A percentile compares a stretch with the other conserved stretches of the same genome.
These are phyloP conservation scores for Hassar affinis DNA, from an alignment of 2,113 vertebrate genomes.

Conservation along the genomic window DNA sequence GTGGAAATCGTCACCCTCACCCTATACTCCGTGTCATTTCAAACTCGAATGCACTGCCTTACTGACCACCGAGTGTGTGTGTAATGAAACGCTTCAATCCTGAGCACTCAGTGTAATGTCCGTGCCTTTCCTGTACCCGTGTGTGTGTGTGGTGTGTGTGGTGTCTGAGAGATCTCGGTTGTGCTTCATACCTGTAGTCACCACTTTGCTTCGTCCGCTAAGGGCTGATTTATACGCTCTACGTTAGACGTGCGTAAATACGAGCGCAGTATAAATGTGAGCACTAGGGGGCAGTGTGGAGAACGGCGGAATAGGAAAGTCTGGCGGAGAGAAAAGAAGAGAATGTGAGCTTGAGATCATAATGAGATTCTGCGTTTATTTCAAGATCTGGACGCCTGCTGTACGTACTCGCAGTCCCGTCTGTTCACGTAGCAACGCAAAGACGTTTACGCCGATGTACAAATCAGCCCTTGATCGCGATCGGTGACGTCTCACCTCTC, in stretches of 20 bases:
- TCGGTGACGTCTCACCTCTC: no score
- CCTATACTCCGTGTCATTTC: constrained; percentile 5
- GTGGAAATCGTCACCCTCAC: constrained; percentile 15
- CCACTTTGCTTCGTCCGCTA: background rate
- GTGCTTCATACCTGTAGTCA: background rate
- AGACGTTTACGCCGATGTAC: no score
- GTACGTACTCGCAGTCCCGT: no score
- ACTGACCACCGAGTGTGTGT: constrained; percentile 25
- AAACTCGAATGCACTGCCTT: constrained; percentile 48
- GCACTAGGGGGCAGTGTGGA: constrained; percentile 7
- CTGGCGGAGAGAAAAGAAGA: no score
- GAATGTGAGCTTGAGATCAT: no score
- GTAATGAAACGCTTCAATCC: constrained; percentile 19
- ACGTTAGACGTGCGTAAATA: background rate
- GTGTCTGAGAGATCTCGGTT: background rate
- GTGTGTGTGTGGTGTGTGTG: background rate
- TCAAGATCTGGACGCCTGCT: background rate
- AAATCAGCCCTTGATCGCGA: background rate
- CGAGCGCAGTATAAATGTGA: background rate
- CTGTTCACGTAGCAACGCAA: no score
- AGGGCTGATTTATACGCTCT: background rate
- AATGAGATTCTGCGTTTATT: no score
- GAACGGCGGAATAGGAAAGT: background rate
- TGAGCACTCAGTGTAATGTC: constrained; percentile 40
- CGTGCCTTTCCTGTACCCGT: constrained; percentile 43